Evolutionary conservation across 2,888 invertebrate species (phyloP), one percentile per base, ranked within the genome.

Genomic region (Aspidiotus rigidus): DNA sequence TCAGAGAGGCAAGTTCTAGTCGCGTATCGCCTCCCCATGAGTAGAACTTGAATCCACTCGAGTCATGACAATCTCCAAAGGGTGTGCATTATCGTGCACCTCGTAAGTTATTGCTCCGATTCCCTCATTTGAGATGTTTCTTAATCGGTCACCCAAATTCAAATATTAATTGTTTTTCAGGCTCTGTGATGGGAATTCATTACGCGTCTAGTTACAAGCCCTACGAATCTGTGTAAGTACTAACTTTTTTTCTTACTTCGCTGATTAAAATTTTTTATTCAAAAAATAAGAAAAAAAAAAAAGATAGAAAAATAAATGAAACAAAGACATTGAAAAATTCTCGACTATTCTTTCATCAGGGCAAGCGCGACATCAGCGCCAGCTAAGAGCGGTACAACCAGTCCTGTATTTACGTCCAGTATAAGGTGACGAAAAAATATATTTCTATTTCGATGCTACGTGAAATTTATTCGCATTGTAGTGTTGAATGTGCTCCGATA

Each of bases 301-400:
- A 5, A 28, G 5, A 28, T 28, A 3, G 28, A 3, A 28, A 28
- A 28, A 28, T 1, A 28, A 28, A 28, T 28, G 28, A 28, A 28
- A 28, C 28, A 5, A 28, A 28, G 28, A 28, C 28, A 28, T 28
- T 28, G 28, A 28, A 28, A 28, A 28, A 28, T 49, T 49, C 49
- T 49, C 49, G 49, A 13, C 49, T 49, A n/a, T 49, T 49, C n/a
- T 49, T 49, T 49, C 59, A 66, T 59, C 57, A 66, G 66, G 66
- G 66, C 57, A 42, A 66, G 66, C 57, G 66, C 42, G 59, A 69
- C 71, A 16, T 64, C 73, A 71, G 74, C 72, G 70, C 78, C 78
- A 40, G 77, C 77, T n/a, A 76, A 75, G 69, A 78, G 78, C 73
- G 78, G 78, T 66, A 76, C 78, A 72, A 78, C 79, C 66, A 79